Base-by-base conservation (phyloP, 2,797 vertebrate species). In the Erithacus rubecula region DNA sequence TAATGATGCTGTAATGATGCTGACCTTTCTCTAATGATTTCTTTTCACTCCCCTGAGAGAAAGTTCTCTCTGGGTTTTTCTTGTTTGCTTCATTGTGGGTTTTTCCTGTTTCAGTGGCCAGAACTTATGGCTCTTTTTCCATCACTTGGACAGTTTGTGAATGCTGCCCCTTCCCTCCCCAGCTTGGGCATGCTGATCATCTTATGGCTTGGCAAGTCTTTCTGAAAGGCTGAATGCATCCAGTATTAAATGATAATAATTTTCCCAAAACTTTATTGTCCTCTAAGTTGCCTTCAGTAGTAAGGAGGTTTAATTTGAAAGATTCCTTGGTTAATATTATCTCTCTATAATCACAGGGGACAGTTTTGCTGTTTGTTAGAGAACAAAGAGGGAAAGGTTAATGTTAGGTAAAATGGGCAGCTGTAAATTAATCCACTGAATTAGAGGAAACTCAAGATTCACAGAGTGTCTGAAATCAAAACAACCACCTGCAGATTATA, bases 81-180 rank as follows among this genome's bases (percentile, higher is more conserved):
- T 63, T 0, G 15, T 60, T 80, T 77, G 43, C 11, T 52, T 46
- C 67, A 7, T 47, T 55, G 17, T 44, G 21, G 3, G 2, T 11
- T 82, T 76, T 49, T 41, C 4, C 20, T 36, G 1, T 69, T 64
- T 46, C 27, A 32, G 12, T 55, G 37, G 27, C 23, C 59, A 83
- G 55, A 82, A 46, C 0, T 0, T 15, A 2, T 16, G 39, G 10
- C 9, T 83, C 15, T n/a, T 47, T 65, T 65, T 15, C 29, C 8
- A 21, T 63, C 32, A 1, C 27, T 39, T n/a, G 60, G 19, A 12
- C 24, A 69, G 21, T 13, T 11, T 7, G 8, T 58, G 71, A 39
- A 20, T 62, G 30, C 12, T 82, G 44, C n/a, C 10, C 41, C 44
- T 69, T 43, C 19, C 17, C 51, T 75, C 27, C 43, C 34, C 29